Evolutionary conservation across 2,113 vertebrate species (phyloP).

Genomic region (Nanorana parkeri): DNA sequence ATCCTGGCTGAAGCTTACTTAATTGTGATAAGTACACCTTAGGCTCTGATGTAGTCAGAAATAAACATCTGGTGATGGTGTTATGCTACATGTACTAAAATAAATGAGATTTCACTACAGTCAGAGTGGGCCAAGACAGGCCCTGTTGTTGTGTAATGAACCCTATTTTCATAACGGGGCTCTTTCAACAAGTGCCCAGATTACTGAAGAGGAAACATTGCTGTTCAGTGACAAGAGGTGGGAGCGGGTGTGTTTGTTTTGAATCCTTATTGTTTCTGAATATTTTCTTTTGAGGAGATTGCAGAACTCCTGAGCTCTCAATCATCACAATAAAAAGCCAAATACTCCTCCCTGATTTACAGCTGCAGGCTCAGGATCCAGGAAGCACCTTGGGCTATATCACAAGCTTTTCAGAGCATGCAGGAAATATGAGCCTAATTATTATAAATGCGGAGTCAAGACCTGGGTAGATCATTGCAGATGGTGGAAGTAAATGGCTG

Average conservation of each 20-base stretch:
- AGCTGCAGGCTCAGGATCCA: constrained; percentile 44
- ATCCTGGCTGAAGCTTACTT: too few relatives aligned
- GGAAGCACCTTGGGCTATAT: constrained; percentile 47
- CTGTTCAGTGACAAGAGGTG: neutral
- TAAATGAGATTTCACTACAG: too few relatives aligned
- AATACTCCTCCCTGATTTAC: constrained; percentile 36
- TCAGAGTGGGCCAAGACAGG: neutral
- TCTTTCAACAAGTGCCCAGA: neutral
- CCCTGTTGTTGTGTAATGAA: neutral
- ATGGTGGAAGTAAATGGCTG: constrained; percentile 43
- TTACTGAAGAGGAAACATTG: constrained; percentile 6
- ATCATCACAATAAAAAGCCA: constrained; percentile 45
- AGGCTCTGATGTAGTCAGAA: too few relatives aligned
- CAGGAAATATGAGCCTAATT: constrained; percentile 41
- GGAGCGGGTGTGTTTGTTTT: constrained; percentile 34
- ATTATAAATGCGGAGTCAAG: constrained; percentile 41
- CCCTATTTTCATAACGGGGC: neutral
- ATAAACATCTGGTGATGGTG: too few relatives aligned
- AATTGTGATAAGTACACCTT: too few relatives aligned
- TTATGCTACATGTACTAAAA: too few relatives aligned
- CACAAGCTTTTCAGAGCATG: constrained; percentile 9
- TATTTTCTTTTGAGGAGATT: constrained; percentile 19
- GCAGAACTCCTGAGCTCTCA: constrained; percentile 34
- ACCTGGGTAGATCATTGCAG: constrained; percentile 34
- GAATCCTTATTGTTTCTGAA: constrained; percentile 22